Base-by-base conservation (phyloP, 1,140 invertebrate genomes). In the Aphis gossypii region DNA sequence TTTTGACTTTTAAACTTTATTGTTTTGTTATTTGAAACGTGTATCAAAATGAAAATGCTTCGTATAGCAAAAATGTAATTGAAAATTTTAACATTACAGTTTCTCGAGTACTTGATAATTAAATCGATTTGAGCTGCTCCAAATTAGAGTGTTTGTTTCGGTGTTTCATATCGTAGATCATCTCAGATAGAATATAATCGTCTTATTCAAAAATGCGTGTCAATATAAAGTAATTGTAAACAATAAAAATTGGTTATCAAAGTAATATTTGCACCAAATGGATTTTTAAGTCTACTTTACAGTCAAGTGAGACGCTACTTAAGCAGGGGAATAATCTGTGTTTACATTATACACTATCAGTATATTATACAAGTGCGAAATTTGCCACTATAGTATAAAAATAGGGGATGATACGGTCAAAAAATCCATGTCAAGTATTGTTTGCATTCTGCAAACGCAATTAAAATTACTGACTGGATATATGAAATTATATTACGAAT, bases 251-350 rank as follows among this genome's bases (percentile, higher is more conserved):
- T 46, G 84, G 44, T 87, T 30, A 87, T n/a, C 21, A 87, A 87
- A 46, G 84, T 87, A 87, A 46, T 87, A 4, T n/a, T 30, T 46
- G 41, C 11, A 87, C 14, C 4, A 86, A 46, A 54, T 54, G 20
- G n/a, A 89, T 89, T 89, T 90, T 90, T 14, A 44, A 90, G 88
- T 90, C 25, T 90, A 60, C 54, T 90, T 89, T 60, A 41, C 38
- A 4, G 60, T 90, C 38, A 41, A 60, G 38, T 54, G 35, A 23
- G 35, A 25, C 9, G 35, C 48, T n/a, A 44, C 54, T 90, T 41
- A 38, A 44, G 6, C 25, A 41, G 35, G 23, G 88, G 88, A 60
- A 41, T 41, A 41, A 76, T 76, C 14, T 41, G 54, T n/a, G 38
- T 44, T n/a, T 44, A 90, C 23, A 30, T 60, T 90, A 44, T 68